These are phyloP conservation scores for Hapalemur alaotrensis DNA, from an alignment of 2,797 vertebrate genomes.

Conservation along the genomic window DNA sequence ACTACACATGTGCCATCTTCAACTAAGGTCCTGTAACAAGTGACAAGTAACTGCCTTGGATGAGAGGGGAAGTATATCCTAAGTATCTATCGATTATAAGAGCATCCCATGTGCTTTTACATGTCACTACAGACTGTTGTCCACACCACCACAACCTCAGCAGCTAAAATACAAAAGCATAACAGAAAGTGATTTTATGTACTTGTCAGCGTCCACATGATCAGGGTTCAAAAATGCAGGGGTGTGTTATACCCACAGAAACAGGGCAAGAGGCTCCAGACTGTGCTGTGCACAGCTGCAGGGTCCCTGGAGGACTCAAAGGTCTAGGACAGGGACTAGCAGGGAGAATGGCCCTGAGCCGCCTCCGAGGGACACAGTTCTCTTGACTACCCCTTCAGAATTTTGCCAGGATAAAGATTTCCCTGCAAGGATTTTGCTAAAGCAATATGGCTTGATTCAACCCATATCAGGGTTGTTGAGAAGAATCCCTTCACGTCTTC, in stretches of 20 bases:
- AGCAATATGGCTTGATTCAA: not conserved
- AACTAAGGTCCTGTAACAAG: not conserved
- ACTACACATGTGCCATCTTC: not conserved
- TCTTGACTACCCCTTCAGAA: not conserved
- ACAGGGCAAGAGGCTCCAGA: no score
- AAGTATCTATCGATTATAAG: not conserved
- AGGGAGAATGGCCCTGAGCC: not conserved
- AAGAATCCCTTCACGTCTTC: not conserved
- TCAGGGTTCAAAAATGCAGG: not conserved
- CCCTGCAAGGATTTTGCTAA: not conserved
- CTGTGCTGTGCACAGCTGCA: not conserved
- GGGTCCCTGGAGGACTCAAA: not conserved
- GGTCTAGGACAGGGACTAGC: not conserved
- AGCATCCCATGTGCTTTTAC: not conserved
- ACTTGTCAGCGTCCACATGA: not conserved
- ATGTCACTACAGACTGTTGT: not conserved
- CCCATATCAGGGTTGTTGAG: not conserved
- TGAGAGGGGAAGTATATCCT: not conserved
- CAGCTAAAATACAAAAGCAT: not conserved
- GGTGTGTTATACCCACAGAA: not conserved
- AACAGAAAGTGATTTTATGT: not conserved
- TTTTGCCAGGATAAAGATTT: not conserved
- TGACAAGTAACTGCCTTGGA: not conserved
- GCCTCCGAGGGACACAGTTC: not conserved
- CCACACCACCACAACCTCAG: not conserved